Conservation (phyloP, 2,888 invertebrate species). For the Azorinus chamasolen region DNA sequence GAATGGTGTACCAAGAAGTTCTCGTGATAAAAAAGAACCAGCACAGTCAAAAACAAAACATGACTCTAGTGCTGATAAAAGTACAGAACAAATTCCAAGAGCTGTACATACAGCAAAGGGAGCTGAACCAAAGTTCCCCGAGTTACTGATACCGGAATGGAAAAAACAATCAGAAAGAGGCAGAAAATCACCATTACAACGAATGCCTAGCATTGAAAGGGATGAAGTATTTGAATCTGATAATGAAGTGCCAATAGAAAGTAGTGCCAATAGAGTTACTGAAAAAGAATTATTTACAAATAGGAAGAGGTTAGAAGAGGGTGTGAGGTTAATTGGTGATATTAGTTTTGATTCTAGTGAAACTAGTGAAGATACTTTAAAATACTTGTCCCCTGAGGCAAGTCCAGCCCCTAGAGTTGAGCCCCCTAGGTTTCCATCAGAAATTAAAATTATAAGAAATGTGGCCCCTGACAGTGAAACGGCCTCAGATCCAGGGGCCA, state of each 20-base stretch:
- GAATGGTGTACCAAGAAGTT: constrained; percentile 58
- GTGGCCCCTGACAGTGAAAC: constrained; percentile 39
- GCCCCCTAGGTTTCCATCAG: constrained; percentile 54
- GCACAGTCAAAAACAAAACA: constrained; percentile 6
- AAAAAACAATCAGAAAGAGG: constrained; percentile 46
- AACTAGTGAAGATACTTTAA: constrained; percentile 65
- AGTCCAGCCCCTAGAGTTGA: constrained; percentile 59
- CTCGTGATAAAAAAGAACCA: constrained; percentile 24
- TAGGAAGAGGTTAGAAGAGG: constrained; percentile 44
- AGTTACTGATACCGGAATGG: constrained; percentile 77
- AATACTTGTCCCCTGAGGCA: constrained; percentile 61
- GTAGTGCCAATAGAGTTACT: constrained; percentile 27
- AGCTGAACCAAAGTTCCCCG: constrained; percentile 73
- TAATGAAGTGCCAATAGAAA: constrained; percentile 50
- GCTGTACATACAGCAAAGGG: constrained; percentile 31
- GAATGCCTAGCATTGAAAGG: constrained; percentile 42
- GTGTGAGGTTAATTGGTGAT: constrained; percentile 37
- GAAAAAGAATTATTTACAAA: constrained; percentile 24
- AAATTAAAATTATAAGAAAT: constrained; percentile 43
- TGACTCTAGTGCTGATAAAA: constrained; percentile 9
- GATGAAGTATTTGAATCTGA: constrained; percentile 60
- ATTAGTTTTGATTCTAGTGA: constrained; percentile 64
- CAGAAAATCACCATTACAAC: constrained; percentile 22
- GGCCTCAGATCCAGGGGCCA: constrained; percentile 60
- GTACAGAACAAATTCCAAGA: not conserved